Evolutionary conservation across 2,888 invertebrate genomes (phyloP).

Genomic region (Campoplex nolae): DNA sequence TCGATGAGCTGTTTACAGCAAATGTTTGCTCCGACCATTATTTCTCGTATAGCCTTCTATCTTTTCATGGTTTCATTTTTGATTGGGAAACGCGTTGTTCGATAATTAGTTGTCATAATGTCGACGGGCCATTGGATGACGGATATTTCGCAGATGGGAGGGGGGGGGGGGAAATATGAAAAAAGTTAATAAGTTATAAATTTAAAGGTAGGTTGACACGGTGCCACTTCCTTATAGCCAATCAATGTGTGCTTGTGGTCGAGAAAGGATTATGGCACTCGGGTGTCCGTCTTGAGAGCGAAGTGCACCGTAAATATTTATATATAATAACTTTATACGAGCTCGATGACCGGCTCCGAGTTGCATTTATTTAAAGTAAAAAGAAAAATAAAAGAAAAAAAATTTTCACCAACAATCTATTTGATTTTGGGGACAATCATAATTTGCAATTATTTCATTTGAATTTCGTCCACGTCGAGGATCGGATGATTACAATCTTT

Average conservation of each 20-base stretch:
- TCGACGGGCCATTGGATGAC: conserved; percentile 13
- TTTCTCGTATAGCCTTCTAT: neutral
- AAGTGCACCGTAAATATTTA: conserved; percentile 45
- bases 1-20: conserved; percentile 66
- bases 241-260: conserved; percentile 75
- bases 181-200: conserved; percentile 79
- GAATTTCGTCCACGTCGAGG: no score
- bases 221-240: conserved; percentile 78
- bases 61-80: conserved; percentile 10
- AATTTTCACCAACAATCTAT: neutral
- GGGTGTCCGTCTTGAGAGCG: conserved; percentile 27
- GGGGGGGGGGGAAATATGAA: conserved; percentile 53
- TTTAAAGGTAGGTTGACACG: conserved; percentile 70
- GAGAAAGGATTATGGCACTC: conserved; percentile 52
- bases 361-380: neutral
- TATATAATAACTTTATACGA: conserved; percentile 4
- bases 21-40: conserved; percentile 41
- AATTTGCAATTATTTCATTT: neutral
- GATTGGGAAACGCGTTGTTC: neutral
- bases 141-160: neutral
- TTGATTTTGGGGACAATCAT: neutral
- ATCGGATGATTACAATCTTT: no score
- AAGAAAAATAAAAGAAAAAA: neutral
- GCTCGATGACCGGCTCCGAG: neutral
- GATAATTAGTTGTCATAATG: conserved; percentile 35